Conservation (phyloP, 1,140 invertebrate species). For the Monochamus saltuarius region DNA sequence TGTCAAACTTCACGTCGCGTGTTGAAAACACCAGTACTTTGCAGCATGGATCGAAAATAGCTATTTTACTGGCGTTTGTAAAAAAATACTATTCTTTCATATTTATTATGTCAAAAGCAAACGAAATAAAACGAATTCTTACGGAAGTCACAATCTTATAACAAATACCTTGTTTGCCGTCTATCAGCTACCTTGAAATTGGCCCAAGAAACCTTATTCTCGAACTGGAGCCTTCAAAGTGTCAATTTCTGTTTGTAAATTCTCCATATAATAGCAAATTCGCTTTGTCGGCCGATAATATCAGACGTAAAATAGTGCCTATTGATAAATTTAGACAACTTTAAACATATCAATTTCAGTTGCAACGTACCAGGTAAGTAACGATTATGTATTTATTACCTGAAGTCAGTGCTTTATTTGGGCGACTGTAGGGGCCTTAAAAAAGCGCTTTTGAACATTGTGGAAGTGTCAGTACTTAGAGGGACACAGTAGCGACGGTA, state of each 20-base stretch:
- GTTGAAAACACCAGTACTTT: too few relatives aligned
- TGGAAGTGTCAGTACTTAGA: slow-evolving; percentile 45
- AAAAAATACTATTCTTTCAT: too few relatives aligned
- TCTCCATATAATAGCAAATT: slow-evolving; percentile 26
- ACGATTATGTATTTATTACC: neutral
- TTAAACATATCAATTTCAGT: slow-evolving; percentile 46
- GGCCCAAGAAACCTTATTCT: too few relatives aligned
- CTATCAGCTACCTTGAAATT: too few relatives aligned
- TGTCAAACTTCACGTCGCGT: too few relatives aligned
- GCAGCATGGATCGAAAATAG: too few relatives aligned
- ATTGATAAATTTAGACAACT: slow-evolving; percentile 39
- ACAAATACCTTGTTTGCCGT: too few relatives aligned
- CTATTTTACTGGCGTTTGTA: too few relatives aligned
- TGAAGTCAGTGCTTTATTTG: slow-evolving; percentile 19
- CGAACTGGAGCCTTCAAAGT: slow-evolving; percentile 15
- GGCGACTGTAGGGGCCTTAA: slow-evolving; percentile 27
- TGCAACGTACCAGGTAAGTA: neutral
- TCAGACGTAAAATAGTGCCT: slow-evolving; percentile 31
- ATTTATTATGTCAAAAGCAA: too few relatives aligned
- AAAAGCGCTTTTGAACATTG: slow-evolving; percentile 44
- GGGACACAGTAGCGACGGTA: slow-evolving; percentile 37
- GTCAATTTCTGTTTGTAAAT: slow-evolving; percentile 44
- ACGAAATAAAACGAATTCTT: too few relatives aligned
- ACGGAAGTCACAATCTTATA: too few relatives aligned
- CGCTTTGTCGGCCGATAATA: slow-evolving; percentile 39